phyloP scores from a whole-genome alignment of 2,888 invertebrate species.

The Eueremaeus valkanovi region DNA sequence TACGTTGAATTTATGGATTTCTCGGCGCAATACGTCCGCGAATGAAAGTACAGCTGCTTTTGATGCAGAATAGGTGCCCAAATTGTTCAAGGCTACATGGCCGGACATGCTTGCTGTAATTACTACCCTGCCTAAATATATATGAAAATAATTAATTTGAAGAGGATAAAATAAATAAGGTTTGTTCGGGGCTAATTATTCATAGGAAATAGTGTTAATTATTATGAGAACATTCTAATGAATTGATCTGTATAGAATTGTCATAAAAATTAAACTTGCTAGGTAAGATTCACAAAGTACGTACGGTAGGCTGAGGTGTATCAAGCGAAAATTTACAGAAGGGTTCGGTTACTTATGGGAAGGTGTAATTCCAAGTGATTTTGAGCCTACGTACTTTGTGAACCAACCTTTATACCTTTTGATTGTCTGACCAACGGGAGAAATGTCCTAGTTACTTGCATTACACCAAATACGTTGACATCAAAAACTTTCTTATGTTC shows the following conservation, averaged over 20 bases:
- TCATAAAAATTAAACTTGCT: no score
- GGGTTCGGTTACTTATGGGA: neutral
- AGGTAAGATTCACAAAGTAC: no score
- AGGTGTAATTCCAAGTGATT: neutral
- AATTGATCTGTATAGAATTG: no score
- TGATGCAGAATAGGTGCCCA: constrained; percentile 50
- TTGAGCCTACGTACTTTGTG: no score
- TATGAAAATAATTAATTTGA: neutral
- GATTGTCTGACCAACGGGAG: constrained; percentile 50
- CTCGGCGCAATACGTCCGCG: constrained; percentile 50
- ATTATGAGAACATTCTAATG: no score
- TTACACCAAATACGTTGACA: constrained; percentile 50
- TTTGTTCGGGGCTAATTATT: no score
- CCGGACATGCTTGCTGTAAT: constrained; percentile 50
- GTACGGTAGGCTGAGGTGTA: no score
- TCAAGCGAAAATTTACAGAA: no score
- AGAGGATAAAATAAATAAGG: no score
- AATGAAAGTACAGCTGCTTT: constrained; percentile 50
- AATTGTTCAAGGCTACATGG: neutral
- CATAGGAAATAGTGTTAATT: neutral
- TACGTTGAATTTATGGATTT: constrained; percentile 50
- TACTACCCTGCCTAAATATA: constrained; percentile 48
- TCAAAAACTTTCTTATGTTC: constrained; percentile 50
- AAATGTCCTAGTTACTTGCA: constrained; percentile 50
- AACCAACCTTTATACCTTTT: constrained; percentile 41